A percentile compares a stretch with the other conserved stretches of the same genome.
Conservation (phyloP, 2,113 vertebrate species). For the Rhabdornis inornatus region DNA sequence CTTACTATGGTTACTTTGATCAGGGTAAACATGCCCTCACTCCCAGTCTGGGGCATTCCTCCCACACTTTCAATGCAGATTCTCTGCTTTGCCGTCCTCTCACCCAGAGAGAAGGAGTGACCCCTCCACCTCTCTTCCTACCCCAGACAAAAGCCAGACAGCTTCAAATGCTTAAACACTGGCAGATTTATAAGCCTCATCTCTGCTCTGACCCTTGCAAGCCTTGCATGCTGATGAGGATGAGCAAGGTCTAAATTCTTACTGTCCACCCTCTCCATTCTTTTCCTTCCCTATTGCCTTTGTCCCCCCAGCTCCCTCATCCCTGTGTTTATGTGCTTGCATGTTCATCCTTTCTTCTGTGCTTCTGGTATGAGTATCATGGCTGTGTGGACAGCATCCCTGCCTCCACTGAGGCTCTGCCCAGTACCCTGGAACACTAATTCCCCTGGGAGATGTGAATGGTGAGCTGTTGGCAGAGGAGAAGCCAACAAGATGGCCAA, state of each 20-base stretch:
- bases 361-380: not conserved
- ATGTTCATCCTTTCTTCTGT: not conserved
- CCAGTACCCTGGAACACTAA: not conserved
- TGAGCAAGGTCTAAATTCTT: not conserved
- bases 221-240: conserved; percentile 14
- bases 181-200: conserved; percentile 26
- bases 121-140: conserved; percentile 35
- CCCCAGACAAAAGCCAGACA: conserved; percentile 47
- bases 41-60: not conserved
- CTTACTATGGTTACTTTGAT: conserved; percentile 57
- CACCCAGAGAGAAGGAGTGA: conserved; percentile 6
- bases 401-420: not conserved
- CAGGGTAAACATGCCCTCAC: not conserved
- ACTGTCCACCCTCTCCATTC: not conserved
- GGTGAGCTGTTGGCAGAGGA: not conserved
- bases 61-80: conserved; percentile 35
- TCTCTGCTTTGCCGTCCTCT: not conserved
- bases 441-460: not conserved
- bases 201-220: not conserved
- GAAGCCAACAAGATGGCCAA: not conserved
- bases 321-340: not conserved
- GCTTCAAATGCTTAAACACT: conserved; percentile 37
- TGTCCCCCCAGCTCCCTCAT: not conserved
- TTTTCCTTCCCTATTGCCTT: not conserved
- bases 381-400: not conserved